Base-by-base conservation (phyloP, 2,797 vertebrate genomes). In the Chaunax sp. region DNA sequence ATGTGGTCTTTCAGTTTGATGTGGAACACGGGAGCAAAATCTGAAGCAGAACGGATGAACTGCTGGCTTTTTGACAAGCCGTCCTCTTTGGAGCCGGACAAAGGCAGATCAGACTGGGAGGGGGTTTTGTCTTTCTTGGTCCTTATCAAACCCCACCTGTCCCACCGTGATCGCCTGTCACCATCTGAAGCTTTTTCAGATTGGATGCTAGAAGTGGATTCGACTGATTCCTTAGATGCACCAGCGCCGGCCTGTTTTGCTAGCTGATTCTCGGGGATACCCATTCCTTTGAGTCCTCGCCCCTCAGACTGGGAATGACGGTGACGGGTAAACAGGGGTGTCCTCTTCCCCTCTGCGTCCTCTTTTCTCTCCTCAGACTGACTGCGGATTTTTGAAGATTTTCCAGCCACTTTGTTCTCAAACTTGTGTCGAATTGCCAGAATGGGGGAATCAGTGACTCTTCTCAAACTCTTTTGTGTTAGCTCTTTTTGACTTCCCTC, bases 1-100 rank as follows among this genome's bases (percentile, higher is more conserved):
- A 98, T 84, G 79, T 96, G 95, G 91, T 99, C 96, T 89, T 94
- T 98, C 78, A 99, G 91, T 74, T 98, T 98, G 90, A 99, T 97
- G 87, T 98, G 98, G 92, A 99, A 99, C 81, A 98, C 88, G 0
- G 98, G 97, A 28, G 96, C 95, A 14, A 98, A 98, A 80, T 98
- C 95, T 0, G 96, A 97, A 26, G 95, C 93, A 0, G 94, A 93
- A 78, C 91, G 94, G 0, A 87, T 61, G 0, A 94, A 95, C 6
- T 90, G 90, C 60, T 92, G 91, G 71, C 78, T 76, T 3, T 87
- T 44, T 0, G 87, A 37, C 1, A 66, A 37, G 14, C 81, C 89
- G 16, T 96, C 95, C 23, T 96, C 94, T 61, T 72, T 86, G 54
- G 89, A 83, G 70, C 85, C 50, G 2, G 92, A 86, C 72, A 90